These are phyloP conservation scores for Prionace glauca DNA, from an alignment of 2,797 vertebrate species.

Conservation along the genomic window DNA sequence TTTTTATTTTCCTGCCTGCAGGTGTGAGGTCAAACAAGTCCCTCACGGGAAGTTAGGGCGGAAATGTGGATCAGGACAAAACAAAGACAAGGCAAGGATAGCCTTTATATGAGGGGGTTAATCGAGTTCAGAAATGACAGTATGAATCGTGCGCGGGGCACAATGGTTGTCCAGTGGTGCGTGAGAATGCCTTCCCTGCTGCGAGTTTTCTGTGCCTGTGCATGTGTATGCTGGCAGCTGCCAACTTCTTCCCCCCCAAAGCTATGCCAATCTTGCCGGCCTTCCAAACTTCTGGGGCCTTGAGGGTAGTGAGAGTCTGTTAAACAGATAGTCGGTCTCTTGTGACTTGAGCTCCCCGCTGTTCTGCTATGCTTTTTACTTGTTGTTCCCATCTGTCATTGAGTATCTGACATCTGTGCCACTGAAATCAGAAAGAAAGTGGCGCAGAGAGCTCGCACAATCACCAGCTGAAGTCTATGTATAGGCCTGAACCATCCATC, in stretches of 20 bases:
- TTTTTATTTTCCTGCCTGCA: neutral
- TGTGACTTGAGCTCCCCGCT: slow-evolving; percentile 25
- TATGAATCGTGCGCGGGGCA: neutral
- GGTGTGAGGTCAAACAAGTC: neutral
- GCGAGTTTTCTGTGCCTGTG: neutral
- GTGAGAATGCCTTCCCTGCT: neutral
- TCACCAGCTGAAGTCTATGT: slow-evolving; percentile 27
- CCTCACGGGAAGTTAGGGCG: neutral
- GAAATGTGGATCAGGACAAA: neutral
- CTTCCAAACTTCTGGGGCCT: slow-evolving; percentile 18
- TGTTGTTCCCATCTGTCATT: slow-evolving; percentile 26
- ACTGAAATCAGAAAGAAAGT: slow-evolving; percentile 17
- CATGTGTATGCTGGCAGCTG: neutral
- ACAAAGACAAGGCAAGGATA: neutral
- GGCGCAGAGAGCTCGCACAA: neutral
- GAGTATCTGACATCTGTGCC: slow-evolving; percentile 25
- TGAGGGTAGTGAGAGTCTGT: neutral
- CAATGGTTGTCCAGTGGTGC: neutral
- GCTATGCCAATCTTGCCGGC: neutral
- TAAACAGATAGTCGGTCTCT: slow-evolving; percentile 29
- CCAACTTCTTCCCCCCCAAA: neutral
- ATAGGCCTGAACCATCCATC: neutral
- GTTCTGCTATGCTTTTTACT: slow-evolving; percentile 12
- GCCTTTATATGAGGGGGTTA: neutral
- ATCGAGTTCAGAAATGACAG: neutral